Base-by-base conservation (phyloP, 2,888 invertebrate species). In the Pterostichus niger region DNA sequence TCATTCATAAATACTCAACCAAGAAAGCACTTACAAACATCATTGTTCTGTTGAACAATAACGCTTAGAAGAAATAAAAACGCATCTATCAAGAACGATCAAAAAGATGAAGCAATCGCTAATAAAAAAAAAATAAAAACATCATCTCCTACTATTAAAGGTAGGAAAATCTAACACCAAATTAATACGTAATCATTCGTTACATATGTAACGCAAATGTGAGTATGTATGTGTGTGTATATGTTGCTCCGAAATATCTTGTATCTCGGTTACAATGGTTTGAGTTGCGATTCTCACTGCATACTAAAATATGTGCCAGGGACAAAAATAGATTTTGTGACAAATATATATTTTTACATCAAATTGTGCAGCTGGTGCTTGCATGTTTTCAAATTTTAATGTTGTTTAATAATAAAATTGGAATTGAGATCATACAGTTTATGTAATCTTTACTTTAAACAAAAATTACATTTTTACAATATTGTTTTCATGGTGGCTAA, bases 101-200 rank as follows among this genome's bases (percentile, higher is more conserved):
- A 24, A n/a, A 40, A 11, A 64, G 64, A 64, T 64, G 64, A 64
- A 64, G 64, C 64, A 64, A 64, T 35, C 17, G 2, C 11, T 24
- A 59, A 24, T 10, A 64, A 64, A n/a, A 64, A 10, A 35, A 64
- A 35, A 64, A 31, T 31, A 13, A 24, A 61, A 24, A 31, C 6
- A 3, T 5, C 15, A 61, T 33, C 33, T 33, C n/a, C 44, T 44
- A 17, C 44, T 71, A 15, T 40, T 40, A 40, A 68, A 71, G 68
- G 64, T 17, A 71, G 68, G 31, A 44, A 71, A 71, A 17, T 44
- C 40, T 10, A 71, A 44, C 44, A 71, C 64, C 44, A 71, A 71
- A 73, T 73, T 35, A 52, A 81, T 71, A 81, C 81, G 81, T 81
- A 81, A 81, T 73, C 59, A 35, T 61, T 52, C 31, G 15, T 46